Evolutionary conservation across 2,113 vertebrate genomes (phyloP).

Genomic region (Takifugu bimaculatus): DNA sequence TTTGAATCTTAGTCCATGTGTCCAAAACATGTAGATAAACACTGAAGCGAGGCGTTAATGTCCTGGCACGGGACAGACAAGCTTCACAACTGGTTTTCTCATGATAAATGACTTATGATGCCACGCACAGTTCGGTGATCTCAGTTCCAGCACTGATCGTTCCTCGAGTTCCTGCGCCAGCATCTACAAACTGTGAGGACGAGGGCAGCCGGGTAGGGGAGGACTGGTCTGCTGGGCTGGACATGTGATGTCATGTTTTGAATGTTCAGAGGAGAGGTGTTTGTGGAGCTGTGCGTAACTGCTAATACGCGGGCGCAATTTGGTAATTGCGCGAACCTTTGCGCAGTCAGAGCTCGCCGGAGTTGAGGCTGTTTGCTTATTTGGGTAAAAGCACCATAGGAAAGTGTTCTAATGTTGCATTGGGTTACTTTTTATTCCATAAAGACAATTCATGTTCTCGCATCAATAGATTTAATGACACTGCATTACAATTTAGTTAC

Average conservation of each 20-base stretch:
- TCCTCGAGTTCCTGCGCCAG: slow-evolving; percentile 17
- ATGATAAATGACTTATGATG: slow-evolving; percentile 29
- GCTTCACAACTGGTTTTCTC: slow-evolving; percentile 16
- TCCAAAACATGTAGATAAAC: slow-evolving; percentile 13
- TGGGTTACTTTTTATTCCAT: no score
- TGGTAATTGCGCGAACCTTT: slow-evolving; percentile 33
- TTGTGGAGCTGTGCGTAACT: slow-evolving; percentile 51
- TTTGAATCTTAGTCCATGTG: slow-evolving; percentile 35
- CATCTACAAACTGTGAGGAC: slow-evolving; percentile 31
- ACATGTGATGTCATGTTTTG: slow-evolving; percentile 81
- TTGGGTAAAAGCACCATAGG: no score
- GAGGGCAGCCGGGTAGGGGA: slow-evolving; percentile 38
- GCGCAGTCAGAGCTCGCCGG: slow-evolving; percentile 16
- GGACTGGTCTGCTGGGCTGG: slow-evolving; percentile 53
- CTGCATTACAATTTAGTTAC: neutral
- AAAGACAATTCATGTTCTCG: neutral
- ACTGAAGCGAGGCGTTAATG: slow-evolving; percentile 3
- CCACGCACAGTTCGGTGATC: slow-evolving; percentile 38
- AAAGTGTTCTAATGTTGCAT: no score
- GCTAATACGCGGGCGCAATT: slow-evolving; percentile 49
- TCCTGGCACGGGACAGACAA: slow-evolving; percentile 8
- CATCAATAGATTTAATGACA: neutral
- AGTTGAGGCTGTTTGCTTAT: slow-evolving; percentile 10
- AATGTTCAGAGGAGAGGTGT: slow-evolving; percentile 59
- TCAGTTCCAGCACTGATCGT: neutral